Percentiles rank a stretch among this genome's conserved stretches.
These are phyloP conservation scores for Chionomys nivalis DNA, from an alignment of 2,113 vertebrate species.

Conservation along the genomic window DNA sequence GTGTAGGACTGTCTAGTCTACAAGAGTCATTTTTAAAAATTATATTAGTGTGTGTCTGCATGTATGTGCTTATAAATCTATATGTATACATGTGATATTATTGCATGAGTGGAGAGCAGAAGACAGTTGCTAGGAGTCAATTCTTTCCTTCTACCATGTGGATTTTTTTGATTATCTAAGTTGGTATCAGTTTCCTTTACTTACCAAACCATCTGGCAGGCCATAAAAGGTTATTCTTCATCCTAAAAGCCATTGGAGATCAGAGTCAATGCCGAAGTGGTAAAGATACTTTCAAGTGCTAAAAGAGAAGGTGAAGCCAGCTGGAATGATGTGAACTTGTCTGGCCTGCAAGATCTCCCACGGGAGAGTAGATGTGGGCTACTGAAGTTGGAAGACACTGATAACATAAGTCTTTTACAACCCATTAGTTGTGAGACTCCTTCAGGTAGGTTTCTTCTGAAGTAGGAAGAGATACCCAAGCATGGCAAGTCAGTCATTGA, in stretches of 20 bases:
- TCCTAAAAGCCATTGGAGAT: neutral
- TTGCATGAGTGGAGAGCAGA: neutral
- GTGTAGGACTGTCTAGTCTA: constrained; percentile 24
- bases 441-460: constrained; percentile 81
- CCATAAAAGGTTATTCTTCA: neutral
- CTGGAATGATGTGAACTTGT: neutral
- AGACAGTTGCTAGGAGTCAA: neutral
- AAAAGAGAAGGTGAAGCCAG: neutral
- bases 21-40: neutral
- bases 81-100: neutral
- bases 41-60: neutral
- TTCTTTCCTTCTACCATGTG: neutral
- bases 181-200: neutral
- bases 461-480: constrained; percentile 75
- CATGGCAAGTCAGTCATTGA: constrained; percentile 68
- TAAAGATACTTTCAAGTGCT: neutral
- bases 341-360: neutral
- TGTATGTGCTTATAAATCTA: neutral
- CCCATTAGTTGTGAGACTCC: constrained; percentile 52
- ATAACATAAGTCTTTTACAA: neutral
- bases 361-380: neutral
- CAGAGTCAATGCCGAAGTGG: neutral
- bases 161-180: neutral
- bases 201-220: neutral
- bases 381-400: neutral